phyloP scores from a whole-genome alignment of 1,140 invertebrate genomes.

The Drosophila lacertosa region DNA sequence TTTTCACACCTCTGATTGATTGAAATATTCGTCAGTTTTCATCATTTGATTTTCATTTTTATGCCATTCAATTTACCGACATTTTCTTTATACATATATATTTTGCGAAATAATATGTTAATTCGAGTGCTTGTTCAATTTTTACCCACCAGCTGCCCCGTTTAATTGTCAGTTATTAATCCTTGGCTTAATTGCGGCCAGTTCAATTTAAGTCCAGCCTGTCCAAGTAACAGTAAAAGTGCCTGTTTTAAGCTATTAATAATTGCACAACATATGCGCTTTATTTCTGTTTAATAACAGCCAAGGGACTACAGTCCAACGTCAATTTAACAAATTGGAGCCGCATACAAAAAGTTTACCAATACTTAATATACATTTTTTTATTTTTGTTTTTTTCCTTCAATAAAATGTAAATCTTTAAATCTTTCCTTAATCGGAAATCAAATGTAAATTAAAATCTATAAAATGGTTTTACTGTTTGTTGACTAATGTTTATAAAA shows the following conservation, averaged over 20 bases:
- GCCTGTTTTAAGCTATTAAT: not conserved
- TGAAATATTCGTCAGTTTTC: conserved; percentile 54
- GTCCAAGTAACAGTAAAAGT: not conserved
- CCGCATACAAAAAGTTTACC: no score
- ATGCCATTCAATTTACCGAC: conserved; percentile 5
- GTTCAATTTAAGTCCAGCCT: conserved; percentile 8
- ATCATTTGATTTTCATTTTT: conserved; percentile 46
- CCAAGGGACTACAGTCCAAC: not conserved
- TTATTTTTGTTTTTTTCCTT: not conserved
- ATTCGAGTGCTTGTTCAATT: conserved; percentile 44
- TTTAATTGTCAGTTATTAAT: conserved; percentile 62
- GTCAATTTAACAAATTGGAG: not conserved
- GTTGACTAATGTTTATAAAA: not conserved
- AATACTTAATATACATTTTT: not conserved
- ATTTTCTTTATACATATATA: no score
- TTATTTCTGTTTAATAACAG: conserved; percentile 22
- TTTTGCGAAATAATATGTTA: conserved; percentile 10
- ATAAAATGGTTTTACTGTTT: conserved; percentile 2
- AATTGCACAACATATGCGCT: conserved; percentile 14
- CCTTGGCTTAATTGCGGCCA: conserved; percentile 32
- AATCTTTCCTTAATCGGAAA: not conserved
- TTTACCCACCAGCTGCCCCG: conserved; percentile 25
- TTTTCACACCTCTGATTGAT: conserved; percentile 74
- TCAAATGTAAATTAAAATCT: not conserved
- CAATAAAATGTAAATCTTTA: not conserved